Conservation (phyloP, 2,888 invertebrate genomes). For the Polietes domitor region DNA sequence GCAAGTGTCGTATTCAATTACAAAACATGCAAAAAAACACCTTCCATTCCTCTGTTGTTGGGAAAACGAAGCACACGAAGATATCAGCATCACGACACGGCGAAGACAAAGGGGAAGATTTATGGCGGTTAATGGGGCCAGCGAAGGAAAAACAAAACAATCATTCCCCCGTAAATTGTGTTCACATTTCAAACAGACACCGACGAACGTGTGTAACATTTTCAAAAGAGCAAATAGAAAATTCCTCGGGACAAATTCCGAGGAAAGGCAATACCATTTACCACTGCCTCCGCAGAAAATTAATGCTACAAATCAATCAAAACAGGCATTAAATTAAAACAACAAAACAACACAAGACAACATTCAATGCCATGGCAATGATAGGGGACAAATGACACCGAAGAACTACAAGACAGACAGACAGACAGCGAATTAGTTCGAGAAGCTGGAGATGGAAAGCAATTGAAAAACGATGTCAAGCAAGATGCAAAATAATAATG, state of each 20-base stretch:
- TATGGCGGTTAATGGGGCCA: background rate
- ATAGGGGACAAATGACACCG: background rate
- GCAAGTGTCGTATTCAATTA: constrained; percentile 17
- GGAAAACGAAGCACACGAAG: background rate
- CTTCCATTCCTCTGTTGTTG: background rate
- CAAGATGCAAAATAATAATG: too few relatives aligned
- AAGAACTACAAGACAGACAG: background rate
- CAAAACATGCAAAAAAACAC: background rate
- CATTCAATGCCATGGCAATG: background rate
- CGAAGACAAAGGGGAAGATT: background rate
- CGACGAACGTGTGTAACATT: background rate
- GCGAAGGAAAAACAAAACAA: background rate
- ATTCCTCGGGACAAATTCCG: background rate
- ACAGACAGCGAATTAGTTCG: background rate
- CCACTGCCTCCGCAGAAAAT: background rate
- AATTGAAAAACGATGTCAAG: constrained; percentile 4
- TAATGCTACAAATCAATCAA: constrained; percentile 3
- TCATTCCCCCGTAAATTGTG: too few relatives aligned
- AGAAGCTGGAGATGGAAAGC: background rate
- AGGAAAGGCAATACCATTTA: background rate
- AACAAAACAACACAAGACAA: background rate
- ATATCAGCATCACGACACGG: background rate
- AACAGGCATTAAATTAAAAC: constrained; percentile 6
- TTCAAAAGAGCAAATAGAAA: background rate
- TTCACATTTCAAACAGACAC: background rate